Base-by-base conservation (phyloP, 2,113 vertebrate species). In the Salvelinus namaycush region DNA sequence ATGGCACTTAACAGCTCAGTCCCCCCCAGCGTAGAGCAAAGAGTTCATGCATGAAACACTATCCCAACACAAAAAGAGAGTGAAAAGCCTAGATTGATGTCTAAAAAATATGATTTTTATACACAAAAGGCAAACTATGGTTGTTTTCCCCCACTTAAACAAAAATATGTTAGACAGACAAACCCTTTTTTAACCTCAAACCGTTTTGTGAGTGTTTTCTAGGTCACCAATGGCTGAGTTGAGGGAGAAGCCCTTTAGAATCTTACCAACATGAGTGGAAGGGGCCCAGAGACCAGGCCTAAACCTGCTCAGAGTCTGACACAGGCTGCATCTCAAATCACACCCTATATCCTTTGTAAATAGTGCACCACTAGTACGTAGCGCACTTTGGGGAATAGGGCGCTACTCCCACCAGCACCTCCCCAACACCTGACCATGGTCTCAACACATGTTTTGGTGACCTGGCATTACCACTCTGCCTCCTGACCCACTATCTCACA, bases 61-160 rank as follows among this genome's bases (percentile, higher is more conserved):
- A 79, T 76, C 66, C 74, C 66, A 68, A 77, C 64, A 75, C 59
- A 66, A 72, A 44, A 44, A 71, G 73, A 71, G 66, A 92, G 91
- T 93, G 90, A 94, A 92, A 91, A 89, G 89, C 88, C 80, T 85
- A 68, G 83, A 68, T 73, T 76, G 73, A 90, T 87, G 73, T 85
- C 87, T 81, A 87, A 88, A 86, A 86, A 87, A 86, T 88, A 54
- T 82, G 86, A 76, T 89, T 84, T 90, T 81, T 72, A 91, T 70
- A 89, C 77, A 86, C 89, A 94, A 96, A 96, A 96, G 96, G 96
- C 96, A 97, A 94, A 92, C 90, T 88, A 92, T 95, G 95, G 91
- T 93, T 69, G 44, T 91, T 93, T 91, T 92, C 87, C 74, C 85
- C 83, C 81, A 72, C 73, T 18, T 72, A 76, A 65, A 73, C 86